Conservation (phyloP, 2,797 vertebrate genomes). For the Coendou prehensilis region DNA sequence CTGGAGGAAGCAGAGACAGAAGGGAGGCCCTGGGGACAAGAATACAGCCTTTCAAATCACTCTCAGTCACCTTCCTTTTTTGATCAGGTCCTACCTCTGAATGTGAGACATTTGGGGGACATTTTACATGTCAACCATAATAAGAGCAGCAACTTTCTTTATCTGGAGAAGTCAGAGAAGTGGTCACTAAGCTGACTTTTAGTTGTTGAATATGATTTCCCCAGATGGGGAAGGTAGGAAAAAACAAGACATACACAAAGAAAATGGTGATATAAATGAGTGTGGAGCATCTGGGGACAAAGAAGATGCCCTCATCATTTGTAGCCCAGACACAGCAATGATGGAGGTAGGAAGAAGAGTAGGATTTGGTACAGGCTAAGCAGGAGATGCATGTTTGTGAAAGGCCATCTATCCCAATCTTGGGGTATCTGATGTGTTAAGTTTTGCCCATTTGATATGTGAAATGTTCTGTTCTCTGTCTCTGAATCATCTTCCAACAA, state of each 20-base stretch:
- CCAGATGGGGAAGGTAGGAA: not conserved
- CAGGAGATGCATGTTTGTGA: not conserved
- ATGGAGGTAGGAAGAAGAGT: not conserved
- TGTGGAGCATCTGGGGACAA: rapidly evolving
- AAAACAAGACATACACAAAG: not conserved
- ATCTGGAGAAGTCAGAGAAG: not conserved
- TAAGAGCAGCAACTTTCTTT: not conserved
- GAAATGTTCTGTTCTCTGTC: not conserved
- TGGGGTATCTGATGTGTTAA: not conserved
- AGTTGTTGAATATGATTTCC: not conserved
- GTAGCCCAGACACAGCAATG: not conserved
- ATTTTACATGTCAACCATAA: not conserved
- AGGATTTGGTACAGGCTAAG: not conserved
- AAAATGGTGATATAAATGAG: rapidly evolving
- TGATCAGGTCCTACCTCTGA: not conserved
- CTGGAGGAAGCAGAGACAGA: not conserved
- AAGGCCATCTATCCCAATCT: not conserved
- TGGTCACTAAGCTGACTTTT: not conserved
- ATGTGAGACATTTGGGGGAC: not conserved
- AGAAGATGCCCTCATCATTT: not conserved
- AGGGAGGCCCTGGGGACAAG: not conserved
- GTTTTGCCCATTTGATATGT: not conserved
- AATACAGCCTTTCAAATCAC: not conserved
- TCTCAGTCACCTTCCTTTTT: not conserved
- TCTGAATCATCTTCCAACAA: not conserved